Evolutionary conservation across 2,797 vertebrate species (phyloP).

Genomic region (Clarias fuscus): DNA sequence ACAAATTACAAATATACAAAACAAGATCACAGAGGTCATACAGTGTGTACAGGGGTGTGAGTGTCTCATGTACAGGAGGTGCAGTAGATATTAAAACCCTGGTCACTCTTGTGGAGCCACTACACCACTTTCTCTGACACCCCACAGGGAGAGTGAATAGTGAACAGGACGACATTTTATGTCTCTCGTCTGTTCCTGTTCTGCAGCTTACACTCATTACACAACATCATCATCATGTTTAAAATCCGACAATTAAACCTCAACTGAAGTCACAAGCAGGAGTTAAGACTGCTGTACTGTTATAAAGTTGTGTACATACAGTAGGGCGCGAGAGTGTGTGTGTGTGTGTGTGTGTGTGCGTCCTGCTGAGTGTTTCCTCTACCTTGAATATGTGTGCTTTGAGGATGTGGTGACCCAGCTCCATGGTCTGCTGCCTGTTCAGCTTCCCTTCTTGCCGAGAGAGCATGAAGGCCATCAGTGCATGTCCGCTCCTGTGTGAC

Average conservation of each 20-base stretch:
- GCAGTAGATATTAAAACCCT: no score
- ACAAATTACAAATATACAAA: no score
- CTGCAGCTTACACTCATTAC: no score
- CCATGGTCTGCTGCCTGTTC: conserved; percentile 98
- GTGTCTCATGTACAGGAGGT: no score
- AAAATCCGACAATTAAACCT: neutral
- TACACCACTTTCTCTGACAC: neutral
- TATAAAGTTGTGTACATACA: neutral
- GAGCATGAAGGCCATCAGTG: conserved; percentile 97
- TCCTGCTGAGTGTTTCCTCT: conserved; percentile 39
- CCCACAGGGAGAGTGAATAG: neutral
- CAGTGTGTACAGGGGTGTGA: no score
- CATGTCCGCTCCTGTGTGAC: conserved; percentile 87
- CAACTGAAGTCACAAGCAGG: neutral
- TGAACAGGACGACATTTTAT: neutral
- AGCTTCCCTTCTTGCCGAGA: conserved; percentile 95
- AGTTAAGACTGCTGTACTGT: neutral
- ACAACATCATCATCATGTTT: neutral
- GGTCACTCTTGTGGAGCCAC: neutral
- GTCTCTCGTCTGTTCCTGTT: neutral
- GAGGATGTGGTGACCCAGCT: conserved; percentile 97
- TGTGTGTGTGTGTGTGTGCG: neutral
- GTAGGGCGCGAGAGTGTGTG: neutral
- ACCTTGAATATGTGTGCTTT: conserved; percentile 99
- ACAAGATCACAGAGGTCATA: no score